phyloP scores from a whole-genome alignment of 2,888 invertebrate species.

The Elysia crispata region DNA sequence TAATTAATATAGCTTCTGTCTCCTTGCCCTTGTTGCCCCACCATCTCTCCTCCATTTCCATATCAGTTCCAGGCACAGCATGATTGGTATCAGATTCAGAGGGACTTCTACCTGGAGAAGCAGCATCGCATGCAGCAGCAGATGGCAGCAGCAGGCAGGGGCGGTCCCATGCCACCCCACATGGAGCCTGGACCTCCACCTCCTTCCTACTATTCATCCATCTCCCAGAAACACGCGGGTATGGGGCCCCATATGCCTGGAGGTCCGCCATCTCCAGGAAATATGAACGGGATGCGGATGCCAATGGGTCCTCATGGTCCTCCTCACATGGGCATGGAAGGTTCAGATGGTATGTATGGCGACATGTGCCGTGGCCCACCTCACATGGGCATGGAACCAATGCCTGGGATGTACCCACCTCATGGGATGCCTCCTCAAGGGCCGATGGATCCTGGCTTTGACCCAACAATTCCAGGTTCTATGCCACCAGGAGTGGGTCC shows the following conservation, averaged over 20 bases:
- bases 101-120: conserved; percentile 81
- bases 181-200: conserved; percentile 61
- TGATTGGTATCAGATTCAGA: conserved; percentile 94
- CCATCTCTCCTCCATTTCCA: too few relatives aligned
- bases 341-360: conserved; percentile 48
- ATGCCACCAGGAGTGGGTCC: conserved; percentile 43
- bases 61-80: conserved; percentile 81
- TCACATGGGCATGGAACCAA: conserved; percentile 52
- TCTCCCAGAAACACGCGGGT: conserved; percentile 68
- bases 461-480: conserved; percentile 41
- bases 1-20: too few relatives aligned
- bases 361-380: conserved; percentile 52
- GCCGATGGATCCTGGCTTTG: conserved; percentile 46
- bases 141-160: conserved; percentile 46
- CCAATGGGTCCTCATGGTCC: conserved; percentile 50
- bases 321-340: conserved; percentile 55
- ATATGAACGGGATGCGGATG: conserved; percentile 56
- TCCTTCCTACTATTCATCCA: conserved; percentile 71
- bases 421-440: conserved; percentile 62
- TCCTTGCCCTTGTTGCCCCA: too few relatives aligned
- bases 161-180: conserved; percentile 55
- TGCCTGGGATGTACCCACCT: conserved; percentile 52
- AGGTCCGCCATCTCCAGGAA: conserved; percentile 67
- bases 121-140: conserved; percentile 48
- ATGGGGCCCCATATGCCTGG: conserved; percentile 59